Conservation (phyloP, 2,113 vertebrate species). For the Rynchops niger region DNA sequence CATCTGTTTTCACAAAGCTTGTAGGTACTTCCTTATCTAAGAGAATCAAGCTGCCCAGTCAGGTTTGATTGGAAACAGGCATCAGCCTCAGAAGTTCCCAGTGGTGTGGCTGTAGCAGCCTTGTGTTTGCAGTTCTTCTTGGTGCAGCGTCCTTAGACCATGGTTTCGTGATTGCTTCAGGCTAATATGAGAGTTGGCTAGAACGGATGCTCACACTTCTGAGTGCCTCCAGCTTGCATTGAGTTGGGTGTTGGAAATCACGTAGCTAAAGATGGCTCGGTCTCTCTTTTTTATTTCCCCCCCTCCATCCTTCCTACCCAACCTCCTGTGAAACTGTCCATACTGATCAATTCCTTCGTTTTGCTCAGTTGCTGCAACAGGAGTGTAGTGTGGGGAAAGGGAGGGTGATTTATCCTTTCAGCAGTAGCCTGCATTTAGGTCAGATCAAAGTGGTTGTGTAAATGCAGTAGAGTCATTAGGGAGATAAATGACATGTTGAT, state of each 20-base stretch:
- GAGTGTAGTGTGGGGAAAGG: not conserved
- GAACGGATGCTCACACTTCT: not conserved
- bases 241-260: not conserved
- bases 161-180: not conserved
- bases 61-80: not conserved
- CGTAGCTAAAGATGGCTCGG: not conserved
- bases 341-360: not conserved
- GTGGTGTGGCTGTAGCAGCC: not conserved
- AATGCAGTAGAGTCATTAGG: not conserved
- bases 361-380: not conserved
- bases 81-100: not conserved
- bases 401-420: not conserved
- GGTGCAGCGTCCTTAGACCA: not conserved
- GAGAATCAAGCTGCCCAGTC: not conserved
- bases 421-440: not conserved
- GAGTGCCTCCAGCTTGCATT: not conserved
- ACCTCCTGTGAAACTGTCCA: not conserved
- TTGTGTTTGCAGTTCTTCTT: not conserved
- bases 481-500: not conserved
- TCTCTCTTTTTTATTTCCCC: not conserved
- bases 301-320: not conserved
- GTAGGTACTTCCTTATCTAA: not conserved
- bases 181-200: not conserved
- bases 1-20: not conserved
- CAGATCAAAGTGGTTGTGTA: not conserved